Conservation (phyloP, 2,113 vertebrate species). For the Neolamprologus falcicula region DNA sequence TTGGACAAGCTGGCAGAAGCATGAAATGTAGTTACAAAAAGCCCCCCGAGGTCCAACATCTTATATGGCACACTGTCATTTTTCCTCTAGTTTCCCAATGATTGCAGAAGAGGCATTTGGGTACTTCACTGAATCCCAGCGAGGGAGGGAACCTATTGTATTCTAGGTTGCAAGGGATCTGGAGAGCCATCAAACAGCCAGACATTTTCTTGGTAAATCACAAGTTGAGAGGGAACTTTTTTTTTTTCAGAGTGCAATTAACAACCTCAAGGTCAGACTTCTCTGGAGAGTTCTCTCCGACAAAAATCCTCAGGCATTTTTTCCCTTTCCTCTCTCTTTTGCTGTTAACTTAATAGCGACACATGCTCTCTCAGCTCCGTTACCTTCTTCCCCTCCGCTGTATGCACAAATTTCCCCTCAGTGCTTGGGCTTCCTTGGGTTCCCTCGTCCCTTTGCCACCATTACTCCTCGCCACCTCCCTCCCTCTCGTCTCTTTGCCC, state of each 20-base stretch:
- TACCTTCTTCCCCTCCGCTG: neutral
- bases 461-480: neutral
- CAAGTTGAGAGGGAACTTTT: slow-evolving; percentile 39
- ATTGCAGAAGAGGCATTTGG: neutral
- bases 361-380: neutral
- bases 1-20: slow-evolving; percentile 20
- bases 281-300: slow-evolving; percentile 20
- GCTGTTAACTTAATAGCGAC: neutral
- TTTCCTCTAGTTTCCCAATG: slow-evolving; percentile 21
- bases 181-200: slow-evolving; percentile 47
- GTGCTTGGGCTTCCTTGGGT: neutral
- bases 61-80: slow-evolving; percentile 28
- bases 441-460: neutral
- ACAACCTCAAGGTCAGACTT: slow-evolving; percentile 55
- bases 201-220: slow-evolving; percentile 50
- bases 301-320: slow-evolving; percentile 31
- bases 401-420: neutral
- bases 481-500: neutral
- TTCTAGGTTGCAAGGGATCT: slow-evolving; percentile 42
- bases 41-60: slow-evolving; percentile 4
- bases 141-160: slow-evolving; percentile 27
- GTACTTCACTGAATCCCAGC: slow-evolving; percentile 3
- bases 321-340: neutral
- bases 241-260: slow-evolving; percentile 45
- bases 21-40: slow-evolving; percentile 33